These are phyloP conservation scores for Tipula lateralis DNA, from an alignment of 2,888 invertebrate genomes.

Conservation along the genomic window DNA sequence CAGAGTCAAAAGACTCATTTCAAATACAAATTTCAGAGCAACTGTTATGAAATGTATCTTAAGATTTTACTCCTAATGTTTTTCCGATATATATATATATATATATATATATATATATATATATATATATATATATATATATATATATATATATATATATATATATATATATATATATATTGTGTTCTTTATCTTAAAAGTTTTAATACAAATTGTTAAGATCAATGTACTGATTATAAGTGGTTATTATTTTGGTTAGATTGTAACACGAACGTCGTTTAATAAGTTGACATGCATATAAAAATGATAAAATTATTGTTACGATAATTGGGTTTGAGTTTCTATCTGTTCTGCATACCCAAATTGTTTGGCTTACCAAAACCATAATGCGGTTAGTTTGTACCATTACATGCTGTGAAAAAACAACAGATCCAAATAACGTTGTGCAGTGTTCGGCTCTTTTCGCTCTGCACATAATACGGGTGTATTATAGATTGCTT, in stretches of 20 bases:
- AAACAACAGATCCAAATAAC: too few relatives aligned
- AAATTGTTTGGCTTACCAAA: neutral
- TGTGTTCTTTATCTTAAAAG: neutral
- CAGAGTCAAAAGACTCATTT: neutral
- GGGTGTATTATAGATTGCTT: neutral
- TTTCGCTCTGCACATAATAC: too few relatives aligned
- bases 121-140: too few relatives aligned
- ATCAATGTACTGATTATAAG: neutral
- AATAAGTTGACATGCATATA: neutral
- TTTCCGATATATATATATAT: neutral
- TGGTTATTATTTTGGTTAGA: neutral
- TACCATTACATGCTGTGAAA: too few relatives aligned
- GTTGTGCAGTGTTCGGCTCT: too few relatives aligned
- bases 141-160: too few relatives aligned
- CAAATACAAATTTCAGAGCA: neutral
- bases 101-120: too few relatives aligned
- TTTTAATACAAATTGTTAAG: neutral
- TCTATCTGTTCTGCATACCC: neutral
- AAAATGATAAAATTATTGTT: neutral
- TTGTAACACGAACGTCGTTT: neutral
- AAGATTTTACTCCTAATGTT: neutral
- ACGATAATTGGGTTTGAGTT: neutral
- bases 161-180: too few relatives aligned
- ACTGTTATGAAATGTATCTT: neutral
- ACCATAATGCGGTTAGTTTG: too few relatives aligned